Evolutionary conservation across 1,140 invertebrate genomes (phyloP).

Genomic region (Ladona fulva): DNA sequence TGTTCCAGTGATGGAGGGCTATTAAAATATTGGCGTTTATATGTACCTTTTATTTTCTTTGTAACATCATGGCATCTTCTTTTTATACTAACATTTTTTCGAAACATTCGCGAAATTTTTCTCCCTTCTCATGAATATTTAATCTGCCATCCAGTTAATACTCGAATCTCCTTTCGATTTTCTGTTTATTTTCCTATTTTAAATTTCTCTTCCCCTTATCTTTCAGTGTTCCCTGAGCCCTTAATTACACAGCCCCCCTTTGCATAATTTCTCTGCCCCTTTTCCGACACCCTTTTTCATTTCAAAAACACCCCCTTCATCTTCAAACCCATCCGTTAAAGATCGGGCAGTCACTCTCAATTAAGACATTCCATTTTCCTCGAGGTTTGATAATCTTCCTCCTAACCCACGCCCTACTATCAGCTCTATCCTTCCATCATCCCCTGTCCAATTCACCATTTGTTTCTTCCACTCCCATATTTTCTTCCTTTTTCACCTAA

Average conservation of each 20-base stretch:
- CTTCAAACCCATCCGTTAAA: not conserved
- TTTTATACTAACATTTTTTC: too few relatives aligned
- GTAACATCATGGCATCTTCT: too few relatives aligned
- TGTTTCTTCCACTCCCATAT: not conserved
- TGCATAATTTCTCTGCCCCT: not conserved
- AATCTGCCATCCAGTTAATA: too few relatives aligned
- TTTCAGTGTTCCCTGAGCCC: not conserved
- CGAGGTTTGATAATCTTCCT: not conserved
- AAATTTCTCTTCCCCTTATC: too few relatives aligned
- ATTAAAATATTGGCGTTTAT: too few relatives aligned
- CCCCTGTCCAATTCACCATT: not conserved
- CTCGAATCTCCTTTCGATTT: too few relatives aligned
- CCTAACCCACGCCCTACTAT: not conserved
- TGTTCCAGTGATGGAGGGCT: too few relatives aligned
- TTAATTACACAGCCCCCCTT: not conserved
- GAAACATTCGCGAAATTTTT: too few relatives aligned
- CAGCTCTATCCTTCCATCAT: not conserved
- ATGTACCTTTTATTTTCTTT: too few relatives aligned
- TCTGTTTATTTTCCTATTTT: too few relatives aligned
- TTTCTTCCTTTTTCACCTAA: not conserved
- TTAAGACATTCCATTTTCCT: not conserved
- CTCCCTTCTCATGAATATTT: too few relatives aligned
- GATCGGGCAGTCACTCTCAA: not conserved
- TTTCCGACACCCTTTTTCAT: not conserved
- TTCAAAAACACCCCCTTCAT: not conserved